phyloP scores from a whole-genome alignment of 2,797 vertebrate species.

The Champsocephalus esox region DNA sequence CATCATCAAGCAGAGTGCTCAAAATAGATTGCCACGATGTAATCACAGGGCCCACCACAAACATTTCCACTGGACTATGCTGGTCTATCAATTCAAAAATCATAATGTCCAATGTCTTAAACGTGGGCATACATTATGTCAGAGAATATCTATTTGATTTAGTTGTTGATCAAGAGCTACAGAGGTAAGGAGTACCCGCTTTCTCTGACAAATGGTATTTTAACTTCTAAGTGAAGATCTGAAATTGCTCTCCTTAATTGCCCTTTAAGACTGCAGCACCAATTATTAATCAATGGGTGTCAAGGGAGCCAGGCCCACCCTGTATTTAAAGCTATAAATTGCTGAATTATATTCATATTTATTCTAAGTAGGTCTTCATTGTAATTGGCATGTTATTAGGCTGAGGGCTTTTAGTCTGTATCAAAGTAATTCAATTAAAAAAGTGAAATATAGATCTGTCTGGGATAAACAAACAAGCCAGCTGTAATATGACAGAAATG shows the following conservation, averaged over 20 bases:
- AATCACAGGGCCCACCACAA: slow-evolving; percentile 72
- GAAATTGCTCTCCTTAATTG: slow-evolving; percentile 94
- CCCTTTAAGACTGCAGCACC: slow-evolving; percentile 86
- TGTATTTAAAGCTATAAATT: slow-evolving; percentile 96
- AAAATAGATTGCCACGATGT: slow-evolving; percentile 84
- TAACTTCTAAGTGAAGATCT: slow-evolving; percentile 90
- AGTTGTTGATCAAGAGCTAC: slow-evolving; percentile 79
- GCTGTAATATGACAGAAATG: slow-evolving; percentile 94
- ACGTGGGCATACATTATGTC: slow-evolving; percentile 83
- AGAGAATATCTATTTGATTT: slow-evolving; percentile 84
- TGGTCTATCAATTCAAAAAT: slow-evolving; percentile 84
- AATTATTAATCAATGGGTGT: slow-evolving; percentile 98
- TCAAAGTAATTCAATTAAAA: slow-evolving; percentile 99
- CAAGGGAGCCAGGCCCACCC: slow-evolving; percentile 88
- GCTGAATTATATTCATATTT: slow-evolving; percentile 97
- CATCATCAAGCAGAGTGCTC: slow-evolving; percentile 85
- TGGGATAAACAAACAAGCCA: slow-evolving; percentile 94
- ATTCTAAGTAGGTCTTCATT: slow-evolving; percentile 97
- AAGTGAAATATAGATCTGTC: slow-evolving; percentile 97
- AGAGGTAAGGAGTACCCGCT: slow-evolving; percentile 72
- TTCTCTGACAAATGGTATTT: slow-evolving; percentile 91
- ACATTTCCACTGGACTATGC: slow-evolving; percentile 70
- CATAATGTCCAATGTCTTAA: slow-evolving; percentile 79
- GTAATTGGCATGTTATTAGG: slow-evolving; percentile 99
- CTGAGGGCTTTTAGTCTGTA: slow-evolving; percentile 96